These are phyloP conservation scores for Myotis vivesi DNA, from an alignment of 2,797 vertebrate species.

Conservation along the genomic window DNA sequence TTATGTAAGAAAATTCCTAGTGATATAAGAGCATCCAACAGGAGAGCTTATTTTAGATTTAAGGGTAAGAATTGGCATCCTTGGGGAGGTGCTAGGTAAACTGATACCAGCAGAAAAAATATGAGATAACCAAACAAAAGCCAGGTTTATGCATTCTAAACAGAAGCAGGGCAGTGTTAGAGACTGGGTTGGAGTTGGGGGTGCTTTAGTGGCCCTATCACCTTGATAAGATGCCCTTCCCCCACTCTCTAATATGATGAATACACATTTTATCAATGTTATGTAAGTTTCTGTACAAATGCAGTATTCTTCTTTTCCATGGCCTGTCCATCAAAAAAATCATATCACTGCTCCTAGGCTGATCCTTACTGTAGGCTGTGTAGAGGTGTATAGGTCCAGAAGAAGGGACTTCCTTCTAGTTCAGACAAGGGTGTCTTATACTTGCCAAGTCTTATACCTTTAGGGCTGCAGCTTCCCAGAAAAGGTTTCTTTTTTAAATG, in stretches of 20 bases:
- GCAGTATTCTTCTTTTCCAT: neutral
- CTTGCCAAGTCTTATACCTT: neutral
- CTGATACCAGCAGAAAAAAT: neutral
- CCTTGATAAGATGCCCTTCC: neutral
- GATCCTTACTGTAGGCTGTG: neutral
- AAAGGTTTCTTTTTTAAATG: neutral
- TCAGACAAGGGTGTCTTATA: neutral
- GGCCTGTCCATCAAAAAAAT: neutral
- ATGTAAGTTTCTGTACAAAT: neutral
- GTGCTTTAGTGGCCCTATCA: neutral
- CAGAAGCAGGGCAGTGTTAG: neutral
- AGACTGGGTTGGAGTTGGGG: neutral
- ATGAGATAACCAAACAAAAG: neutral
- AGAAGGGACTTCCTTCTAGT: constrained; percentile 5
- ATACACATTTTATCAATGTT: neutral
- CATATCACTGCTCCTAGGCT: neutral
- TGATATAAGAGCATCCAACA: neutral
- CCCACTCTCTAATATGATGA: neutral
- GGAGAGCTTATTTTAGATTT: constrained; percentile 3
- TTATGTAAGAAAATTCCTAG: neutral
- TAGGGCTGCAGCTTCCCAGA: neutral
- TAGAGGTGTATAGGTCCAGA: neutral
- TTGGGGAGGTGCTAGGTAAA: neutral
- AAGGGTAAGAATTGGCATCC: neutral
- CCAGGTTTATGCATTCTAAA: neutral